These are phyloP conservation scores for Xenus cinereus DNA, from an alignment of 2,113 vertebrate species.

Conservation along the genomic window DNA sequence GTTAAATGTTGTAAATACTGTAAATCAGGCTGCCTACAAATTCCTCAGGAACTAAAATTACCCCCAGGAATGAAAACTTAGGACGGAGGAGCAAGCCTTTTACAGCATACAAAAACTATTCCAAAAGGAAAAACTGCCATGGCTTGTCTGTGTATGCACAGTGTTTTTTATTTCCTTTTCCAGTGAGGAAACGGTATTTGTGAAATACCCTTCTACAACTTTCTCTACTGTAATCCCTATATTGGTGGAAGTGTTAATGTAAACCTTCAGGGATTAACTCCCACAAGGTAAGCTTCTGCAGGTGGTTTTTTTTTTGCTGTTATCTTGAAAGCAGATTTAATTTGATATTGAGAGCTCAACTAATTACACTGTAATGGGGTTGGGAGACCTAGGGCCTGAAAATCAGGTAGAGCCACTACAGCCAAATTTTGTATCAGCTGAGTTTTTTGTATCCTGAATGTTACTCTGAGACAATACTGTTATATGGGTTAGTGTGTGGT, in stretches of 20 bases:
- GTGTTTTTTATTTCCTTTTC: not conserved
- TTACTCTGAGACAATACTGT: not conserved
- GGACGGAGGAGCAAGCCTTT: not conserved
- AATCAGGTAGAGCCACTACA: not conserved
- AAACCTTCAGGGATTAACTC: not conserved
- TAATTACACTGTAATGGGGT: not conserved
- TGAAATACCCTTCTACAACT: not conserved
- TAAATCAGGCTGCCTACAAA: not conserved
- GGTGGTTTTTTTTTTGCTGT: not conserved
- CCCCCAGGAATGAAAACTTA: not conserved
- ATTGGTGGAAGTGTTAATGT: not conserved
- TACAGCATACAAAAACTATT: not conserved
- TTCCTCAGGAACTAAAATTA: not conserved
- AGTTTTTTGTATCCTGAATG: not conserved
- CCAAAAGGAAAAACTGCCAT: not conserved
- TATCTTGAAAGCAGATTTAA: not conserved
- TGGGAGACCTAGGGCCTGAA: not conserved
- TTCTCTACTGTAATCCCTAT: not conserved
- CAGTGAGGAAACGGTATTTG: not conserved
- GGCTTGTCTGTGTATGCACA: not conserved
- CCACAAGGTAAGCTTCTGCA: not conserved
- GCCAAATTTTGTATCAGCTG: not conserved
- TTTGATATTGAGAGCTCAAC: not conserved
- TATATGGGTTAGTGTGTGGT: not conserved
- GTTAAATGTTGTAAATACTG: not conserved